Evolutionary conservation across 2,888 invertebrate genomes (phyloP).

Genomic region (Hecatera dysodea): DNA sequence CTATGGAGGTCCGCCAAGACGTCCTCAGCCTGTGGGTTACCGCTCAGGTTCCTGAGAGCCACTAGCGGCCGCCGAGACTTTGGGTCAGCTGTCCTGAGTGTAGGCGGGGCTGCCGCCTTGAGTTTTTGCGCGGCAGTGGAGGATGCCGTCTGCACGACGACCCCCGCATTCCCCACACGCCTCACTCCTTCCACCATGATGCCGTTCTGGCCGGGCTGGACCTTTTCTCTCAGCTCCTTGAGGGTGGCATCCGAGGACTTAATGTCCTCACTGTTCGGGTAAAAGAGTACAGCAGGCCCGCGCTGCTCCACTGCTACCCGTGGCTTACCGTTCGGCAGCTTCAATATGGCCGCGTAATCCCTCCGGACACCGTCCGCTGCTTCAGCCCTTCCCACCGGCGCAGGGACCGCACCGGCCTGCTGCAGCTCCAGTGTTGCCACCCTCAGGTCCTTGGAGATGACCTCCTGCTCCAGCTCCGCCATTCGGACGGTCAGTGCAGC

Average conservation of each 20-base stretch:
- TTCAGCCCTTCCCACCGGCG: accelerated
- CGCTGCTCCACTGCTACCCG: not conserved
- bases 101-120: accelerated
- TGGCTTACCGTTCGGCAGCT: not conserved
- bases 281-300: not conserved
- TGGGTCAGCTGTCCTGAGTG: accelerated
- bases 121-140: not conserved
- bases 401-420: not conserved
- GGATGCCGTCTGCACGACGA: conserved; percentile 6
- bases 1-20: conserved; percentile 7
- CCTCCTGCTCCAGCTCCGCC: not conserved
- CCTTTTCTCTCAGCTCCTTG: not conserved
- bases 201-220: accelerated
- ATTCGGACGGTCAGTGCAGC: not conserved
- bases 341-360: not conserved
- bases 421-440: not conserved
- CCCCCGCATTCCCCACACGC: not conserved
- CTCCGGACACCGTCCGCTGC: accelerated
- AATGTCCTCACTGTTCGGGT: accelerated
- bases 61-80: not conserved
- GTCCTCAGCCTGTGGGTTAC: accelerated
- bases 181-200: not conserved
- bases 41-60: not conserved
- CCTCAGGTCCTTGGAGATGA: accelerated
- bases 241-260: not conserved